These are phyloP conservation scores for Morelia viridis DNA, from an alignment of 2,797 vertebrate species.

Conservation along the genomic window DNA sequence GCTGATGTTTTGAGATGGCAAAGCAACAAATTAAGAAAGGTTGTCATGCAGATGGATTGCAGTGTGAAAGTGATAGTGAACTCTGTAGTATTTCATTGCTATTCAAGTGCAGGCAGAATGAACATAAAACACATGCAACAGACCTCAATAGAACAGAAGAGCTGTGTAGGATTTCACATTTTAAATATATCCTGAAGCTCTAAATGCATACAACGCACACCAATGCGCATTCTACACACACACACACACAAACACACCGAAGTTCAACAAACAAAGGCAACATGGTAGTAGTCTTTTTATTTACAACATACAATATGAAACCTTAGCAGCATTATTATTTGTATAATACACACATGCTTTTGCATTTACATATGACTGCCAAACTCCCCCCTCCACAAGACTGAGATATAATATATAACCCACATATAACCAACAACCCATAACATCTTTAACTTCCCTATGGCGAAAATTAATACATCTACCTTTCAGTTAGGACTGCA, in stretches of 20 bases:
- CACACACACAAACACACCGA: not conserved
- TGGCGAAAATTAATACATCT: no score
- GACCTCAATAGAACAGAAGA: not conserved
- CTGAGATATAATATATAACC: no score
- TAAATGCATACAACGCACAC: not conserved
- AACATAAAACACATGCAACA: not conserved
- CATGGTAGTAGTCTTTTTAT: not conserved
- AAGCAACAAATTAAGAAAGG: not conserved
- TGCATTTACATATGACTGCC: no score
- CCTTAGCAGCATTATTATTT: no score
- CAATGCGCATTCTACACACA: not conserved
- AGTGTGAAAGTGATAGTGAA: not conserved
- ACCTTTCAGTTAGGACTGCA: no score
- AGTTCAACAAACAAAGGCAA: not conserved
- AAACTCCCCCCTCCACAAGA: no score
- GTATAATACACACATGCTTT: no score
- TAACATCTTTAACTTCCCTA: no score
- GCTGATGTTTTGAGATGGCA: not conserved
- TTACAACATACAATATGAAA: no score
- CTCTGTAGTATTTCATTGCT: not conserved
- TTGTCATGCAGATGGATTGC: not conserved
- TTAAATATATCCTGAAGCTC: not conserved
- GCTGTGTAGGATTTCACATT: not conserved
- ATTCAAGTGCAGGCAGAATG: not conserved
- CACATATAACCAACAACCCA: no score